These are phyloP conservation scores for Vanessa cardui DNA, from an alignment of 2,888 invertebrate genomes.

Conservation along the genomic window DNA sequence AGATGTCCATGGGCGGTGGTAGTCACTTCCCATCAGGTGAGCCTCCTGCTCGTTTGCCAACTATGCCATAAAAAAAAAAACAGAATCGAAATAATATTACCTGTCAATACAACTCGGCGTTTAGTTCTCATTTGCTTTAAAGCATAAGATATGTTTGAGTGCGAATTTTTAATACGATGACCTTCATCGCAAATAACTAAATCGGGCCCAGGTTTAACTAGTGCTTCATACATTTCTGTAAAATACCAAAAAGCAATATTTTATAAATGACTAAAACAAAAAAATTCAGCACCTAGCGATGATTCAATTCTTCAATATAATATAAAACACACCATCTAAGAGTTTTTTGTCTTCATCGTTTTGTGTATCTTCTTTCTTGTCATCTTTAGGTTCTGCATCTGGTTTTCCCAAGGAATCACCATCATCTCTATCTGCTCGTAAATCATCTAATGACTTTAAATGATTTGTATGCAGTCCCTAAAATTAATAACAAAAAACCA, in stretches of 20 bases:
- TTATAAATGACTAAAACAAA: background rate
- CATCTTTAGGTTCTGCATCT: constrained; percentile 76
- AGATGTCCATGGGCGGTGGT: no score
- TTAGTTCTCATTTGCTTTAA: constrained; percentile 97
- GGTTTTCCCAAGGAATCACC: constrained; percentile 67
- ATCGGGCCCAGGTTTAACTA: constrained; percentile 96
- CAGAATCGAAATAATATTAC: constrained; percentile 50
- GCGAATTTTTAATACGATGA: constrained; percentile 98
- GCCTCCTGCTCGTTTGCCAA: no score
- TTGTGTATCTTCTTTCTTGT: constrained; percentile 72
- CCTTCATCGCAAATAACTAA: constrained; percentile 98
- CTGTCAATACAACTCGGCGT: constrained; percentile 96
- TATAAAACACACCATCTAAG: constrained; percentile 82
- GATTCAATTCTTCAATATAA: no score
- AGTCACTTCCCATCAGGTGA: no score
- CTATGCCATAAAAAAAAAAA: no score
- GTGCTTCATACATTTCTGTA: constrained; percentile 90
- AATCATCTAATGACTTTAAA: constrained; percentile 50
- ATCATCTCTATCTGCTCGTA: constrained; percentile 59
- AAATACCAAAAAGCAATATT: constrained; percentile 36
- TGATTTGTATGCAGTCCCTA: constrained; percentile 56
- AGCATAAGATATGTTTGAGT: constrained; percentile 97
- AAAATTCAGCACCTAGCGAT: no score
- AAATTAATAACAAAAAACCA: constrained; percentile 7
- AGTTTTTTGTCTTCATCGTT: constrained; percentile 86